These are phyloP conservation scores for Scomber japonicus DNA, from an alignment of 2,113 vertebrate species.

Conservation along the genomic window DNA sequence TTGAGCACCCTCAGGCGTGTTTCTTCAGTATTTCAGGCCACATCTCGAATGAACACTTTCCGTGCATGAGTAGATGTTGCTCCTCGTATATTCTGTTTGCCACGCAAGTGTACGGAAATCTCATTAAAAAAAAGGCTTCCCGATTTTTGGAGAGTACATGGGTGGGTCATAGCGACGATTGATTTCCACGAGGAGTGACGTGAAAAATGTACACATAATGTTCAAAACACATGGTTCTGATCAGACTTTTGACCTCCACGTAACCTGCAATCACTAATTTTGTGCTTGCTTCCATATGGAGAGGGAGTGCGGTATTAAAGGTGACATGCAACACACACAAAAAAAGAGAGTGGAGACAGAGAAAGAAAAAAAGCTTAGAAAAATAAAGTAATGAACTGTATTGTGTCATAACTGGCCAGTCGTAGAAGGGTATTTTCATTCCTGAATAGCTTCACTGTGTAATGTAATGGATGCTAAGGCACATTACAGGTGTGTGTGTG, in stretches of 20 bases:
- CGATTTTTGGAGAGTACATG: constrained; percentile 14
- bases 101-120: constrained; percentile 14
- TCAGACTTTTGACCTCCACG: constrained; percentile 71
- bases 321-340: constrained; percentile 50
- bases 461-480: constrained; percentile 44
- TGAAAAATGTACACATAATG: constrained; percentile 68
- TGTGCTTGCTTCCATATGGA: constrained; percentile 68
- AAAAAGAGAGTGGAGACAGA: background rate
- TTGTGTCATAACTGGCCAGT: constrained; percentile 52
- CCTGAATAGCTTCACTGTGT: constrained; percentile 58
- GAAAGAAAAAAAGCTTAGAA: constrained; percentile 39
- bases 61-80: background rate
- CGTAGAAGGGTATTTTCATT: constrained; percentile 45
- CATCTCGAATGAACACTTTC: constrained; percentile 6
- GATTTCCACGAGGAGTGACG: constrained; percentile 73
- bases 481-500: constrained; percentile 42
- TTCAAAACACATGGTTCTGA: constrained; percentile 74
- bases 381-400: constrained; percentile 53
- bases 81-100: background rate
- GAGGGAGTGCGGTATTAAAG: constrained; percentile 57
- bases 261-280: constrained; percentile 78
- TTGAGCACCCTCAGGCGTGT: background rate
- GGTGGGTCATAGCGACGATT: constrained; percentile 61
- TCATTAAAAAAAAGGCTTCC: constrained; percentile 35
- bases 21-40: constrained; percentile 1